Percentiles rank a stretch among this genome's conserved stretches.
These are phyloP conservation scores for Mythimna albipuncta DNA, from an alignment of 2,888 invertebrate genomes.

Conservation along the genomic window DNA sequence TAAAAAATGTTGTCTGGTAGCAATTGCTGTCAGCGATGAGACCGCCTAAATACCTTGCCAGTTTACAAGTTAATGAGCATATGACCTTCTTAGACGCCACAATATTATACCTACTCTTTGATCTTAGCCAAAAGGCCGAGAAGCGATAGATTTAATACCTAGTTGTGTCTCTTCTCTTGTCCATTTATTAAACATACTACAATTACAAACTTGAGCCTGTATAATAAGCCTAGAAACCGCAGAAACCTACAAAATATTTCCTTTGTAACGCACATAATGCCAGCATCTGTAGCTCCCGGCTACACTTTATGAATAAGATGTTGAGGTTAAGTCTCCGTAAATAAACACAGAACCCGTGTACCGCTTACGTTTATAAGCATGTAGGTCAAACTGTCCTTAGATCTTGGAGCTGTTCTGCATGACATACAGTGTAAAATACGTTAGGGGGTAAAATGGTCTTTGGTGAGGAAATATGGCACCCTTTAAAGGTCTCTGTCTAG, in stretches of 20 bases:
- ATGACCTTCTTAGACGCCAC: too few relatives aligned
- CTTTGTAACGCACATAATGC: neutral
- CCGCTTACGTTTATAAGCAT: slow-evolving; percentile 14
- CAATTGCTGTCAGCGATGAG: too few relatives aligned
- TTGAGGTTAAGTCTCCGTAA: slow-evolving; percentile 30
- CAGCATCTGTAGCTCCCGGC: slow-evolving; percentile 23
- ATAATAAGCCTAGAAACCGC: neutral
- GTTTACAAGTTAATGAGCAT: too few relatives aligned
- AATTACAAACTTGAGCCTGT: neutral
- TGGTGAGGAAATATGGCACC: slow-evolving; percentile 13
- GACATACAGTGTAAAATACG: slow-evolving; percentile 8
- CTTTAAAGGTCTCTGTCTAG: slow-evolving; percentile 36
- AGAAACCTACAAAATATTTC: slow-evolving; percentile 24
- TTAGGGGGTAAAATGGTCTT: neutral
- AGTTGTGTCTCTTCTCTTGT: neutral
- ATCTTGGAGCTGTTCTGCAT: slow-evolving; percentile 39
- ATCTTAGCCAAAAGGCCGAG: too few relatives aligned
- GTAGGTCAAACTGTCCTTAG: slow-evolving; percentile 29
- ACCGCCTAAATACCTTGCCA: too few relatives aligned
- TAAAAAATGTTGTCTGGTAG: too few relatives aligned
- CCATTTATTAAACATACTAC: too few relatives aligned
- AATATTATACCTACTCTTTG: neutral
- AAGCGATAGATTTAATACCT: neutral
- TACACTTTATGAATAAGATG: slow-evolving; percentile 40
- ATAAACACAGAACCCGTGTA: slow-evolving; percentile 33